A percentile compares a stretch with the other conserved stretches of the same genome.
These are phyloP conservation scores for Crotalus horridus DNA, from an alignment of 2,113 vertebrate species.

Conservation along the genomic window DNA sequence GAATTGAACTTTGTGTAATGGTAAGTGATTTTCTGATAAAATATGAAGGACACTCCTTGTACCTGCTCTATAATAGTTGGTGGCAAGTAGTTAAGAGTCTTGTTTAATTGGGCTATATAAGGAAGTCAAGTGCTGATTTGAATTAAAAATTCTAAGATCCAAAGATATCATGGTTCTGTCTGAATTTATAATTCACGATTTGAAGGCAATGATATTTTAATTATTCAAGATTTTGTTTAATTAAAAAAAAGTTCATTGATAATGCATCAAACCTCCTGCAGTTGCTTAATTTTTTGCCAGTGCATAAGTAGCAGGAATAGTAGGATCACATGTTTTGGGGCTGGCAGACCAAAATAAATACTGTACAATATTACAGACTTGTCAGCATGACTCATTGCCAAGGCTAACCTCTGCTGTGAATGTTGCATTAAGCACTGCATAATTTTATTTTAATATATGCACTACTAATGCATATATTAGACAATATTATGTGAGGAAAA, in stretches of 20 bases:
- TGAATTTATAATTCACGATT: neutral
- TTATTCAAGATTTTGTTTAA: neutral
- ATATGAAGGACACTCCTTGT: neutral
- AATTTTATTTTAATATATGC: neutral
- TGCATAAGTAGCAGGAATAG: neutral
- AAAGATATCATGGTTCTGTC: neutral
- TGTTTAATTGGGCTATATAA: neutral
- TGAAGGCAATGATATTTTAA: neutral
- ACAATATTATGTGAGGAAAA: neutral
- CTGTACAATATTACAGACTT: neutral
- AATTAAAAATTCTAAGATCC: neutral
- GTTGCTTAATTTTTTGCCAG: neutral
- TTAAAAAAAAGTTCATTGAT: neutral
- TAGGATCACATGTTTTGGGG: neutral
- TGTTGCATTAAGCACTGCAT: neutral
- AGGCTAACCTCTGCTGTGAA: neutral
- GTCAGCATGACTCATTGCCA: neutral
- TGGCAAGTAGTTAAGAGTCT: neutral
- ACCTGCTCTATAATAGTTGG: neutral
- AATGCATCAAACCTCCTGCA: neutral
- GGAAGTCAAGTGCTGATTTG: neutral
- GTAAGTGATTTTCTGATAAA: neutral
- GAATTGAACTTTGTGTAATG: neutral
- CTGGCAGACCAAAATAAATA: neutral
- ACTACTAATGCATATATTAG: neutral